Evolutionary conservation across 2,888 invertebrate species (phyloP), one percentile per base, ranked within the genome.

Genomic region (Synergus umbraculus): DNA sequence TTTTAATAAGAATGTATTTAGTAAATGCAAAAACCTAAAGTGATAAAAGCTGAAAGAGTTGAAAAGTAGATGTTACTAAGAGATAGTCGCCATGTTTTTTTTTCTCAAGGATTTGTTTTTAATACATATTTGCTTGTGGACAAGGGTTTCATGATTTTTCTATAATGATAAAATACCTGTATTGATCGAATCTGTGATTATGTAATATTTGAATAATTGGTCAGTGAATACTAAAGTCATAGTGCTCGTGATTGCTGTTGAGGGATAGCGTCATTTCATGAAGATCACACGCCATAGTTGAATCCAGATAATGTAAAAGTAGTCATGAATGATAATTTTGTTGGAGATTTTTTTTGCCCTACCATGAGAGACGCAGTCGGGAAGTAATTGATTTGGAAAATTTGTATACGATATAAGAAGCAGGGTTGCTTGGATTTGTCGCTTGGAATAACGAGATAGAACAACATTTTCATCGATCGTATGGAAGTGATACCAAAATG

Each of bases 171-270:
- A 49, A 54, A 54, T 73, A 73, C 29, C 54, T 73, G 18, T 37
- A 1, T 54, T 41, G 37, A 37, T 73, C 10, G 49, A 73, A 73
- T 54, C 18, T n/a, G 49, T 54, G 73, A 54, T 73, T 73, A 73
- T 73, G 54, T 54, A 73, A 73, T 73, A 73, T 54, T 37, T n/a
- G 18, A 73, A 73, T 73, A 67, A 73, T 41, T 73, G 73, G 13
- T 73, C n/a, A 29, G n/a, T 29, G 54, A 54, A 10, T n/a, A n/a
- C 13, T 37, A 54, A 73, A 73, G 37, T n/a, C 73, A 73, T n/a
- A n/a, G 49, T 54, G 37, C 29, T 73, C 37, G 37, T 54, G 54
- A 54, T 73, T 54, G 37, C 54, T 9, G 41, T n/a, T 49, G 3
- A 73, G 29, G 73, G 73, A 54, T 54, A 73, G 73, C 54, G 73